A percentile compares a stretch with the other conserved stretches of the same genome.
Conservation (phyloP, 2,797 vertebrate species). For the Trachurus trachurus region DNA sequence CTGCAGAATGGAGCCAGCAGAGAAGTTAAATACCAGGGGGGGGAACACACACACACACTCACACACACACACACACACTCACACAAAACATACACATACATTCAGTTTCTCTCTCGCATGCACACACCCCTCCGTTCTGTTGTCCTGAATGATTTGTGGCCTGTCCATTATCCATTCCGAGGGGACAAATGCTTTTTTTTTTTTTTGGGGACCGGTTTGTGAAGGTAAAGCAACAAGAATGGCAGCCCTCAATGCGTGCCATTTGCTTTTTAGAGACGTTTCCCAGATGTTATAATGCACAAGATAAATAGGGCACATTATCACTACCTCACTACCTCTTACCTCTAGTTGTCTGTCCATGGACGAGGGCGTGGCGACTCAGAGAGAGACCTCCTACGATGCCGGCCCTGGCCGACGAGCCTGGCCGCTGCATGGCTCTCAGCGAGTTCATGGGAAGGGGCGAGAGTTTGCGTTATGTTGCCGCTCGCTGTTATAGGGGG, state of each 20-base stretch:
- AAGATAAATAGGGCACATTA: conserved; percentile 84
- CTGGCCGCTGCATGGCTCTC: too few species aligned
- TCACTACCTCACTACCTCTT: conserved; percentile 73
- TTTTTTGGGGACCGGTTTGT: conserved; percentile 81
- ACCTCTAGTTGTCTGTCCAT: conserved; percentile 66
- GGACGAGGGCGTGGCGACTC: conserved; percentile 66
- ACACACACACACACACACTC: conserved; percentile 67
- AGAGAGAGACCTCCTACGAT: conserved; percentile 76
- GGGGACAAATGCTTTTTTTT: conserved; percentile 89
- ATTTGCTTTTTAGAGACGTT: conserved; percentile 88
- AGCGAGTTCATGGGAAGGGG: conserved; percentile 68
- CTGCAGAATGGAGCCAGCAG: conserved; percentile 90
- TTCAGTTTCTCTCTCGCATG: conserved; percentile 76
- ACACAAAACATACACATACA: conserved; percentile 79
- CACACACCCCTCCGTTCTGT: conserved; percentile 79
- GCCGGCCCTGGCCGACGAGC: neutral
- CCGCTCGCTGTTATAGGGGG: conserved; percentile 18
- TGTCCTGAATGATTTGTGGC: conserved; percentile 93
- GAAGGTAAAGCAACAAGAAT: conserved; percentile 87
- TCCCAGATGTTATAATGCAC: conserved; percentile 88
- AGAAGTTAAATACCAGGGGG: conserved; percentile 93
- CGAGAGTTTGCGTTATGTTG: conserved; percentile 41
- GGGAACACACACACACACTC: conserved; percentile 72
- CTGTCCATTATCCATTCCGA: conserved; percentile 89
- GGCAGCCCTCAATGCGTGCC: conserved; percentile 75